phyloP scores from a whole-genome alignment of 1,140 invertebrate genomes.

The Neelides sp. region DNA sequence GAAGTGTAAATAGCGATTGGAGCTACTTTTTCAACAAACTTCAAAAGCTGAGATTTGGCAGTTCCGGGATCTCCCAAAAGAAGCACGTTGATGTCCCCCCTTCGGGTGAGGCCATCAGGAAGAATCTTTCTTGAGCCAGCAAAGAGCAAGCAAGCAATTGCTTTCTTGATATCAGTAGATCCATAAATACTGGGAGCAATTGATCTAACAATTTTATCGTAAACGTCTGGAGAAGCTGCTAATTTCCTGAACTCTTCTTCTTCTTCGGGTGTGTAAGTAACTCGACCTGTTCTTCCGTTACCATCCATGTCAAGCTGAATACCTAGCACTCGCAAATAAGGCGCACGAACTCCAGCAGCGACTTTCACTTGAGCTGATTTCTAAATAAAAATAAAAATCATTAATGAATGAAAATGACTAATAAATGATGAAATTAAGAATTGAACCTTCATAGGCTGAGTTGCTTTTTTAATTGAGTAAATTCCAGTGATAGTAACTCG shows the following conservation, averaged over 20 bases:
- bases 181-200: constrained; percentile 98
- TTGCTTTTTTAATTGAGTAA: constrained; percentile 89
- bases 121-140: constrained; percentile 80
- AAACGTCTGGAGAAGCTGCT: constrained; percentile 70
- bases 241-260: constrained; percentile 82
- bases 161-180: constrained; percentile 88
- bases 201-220: constrained; percentile 76
- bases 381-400: constrained; percentile 34
- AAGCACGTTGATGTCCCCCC: constrained; percentile 95
- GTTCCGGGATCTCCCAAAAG: constrained; percentile 97
- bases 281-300: constrained; percentile 47
- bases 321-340: constrained; percentile 89
- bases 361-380: constrained; percentile 64
- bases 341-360: constrained; percentile 78
- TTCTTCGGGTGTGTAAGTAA: constrained; percentile 59
- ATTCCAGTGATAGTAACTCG: constrained; percentile 86
- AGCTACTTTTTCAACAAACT: constrained; percentile 92
- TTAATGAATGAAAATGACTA: constrained; percentile 13
- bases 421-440: background rate
- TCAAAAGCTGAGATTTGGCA: constrained; percentile 93
- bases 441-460: constrained; percentile 42
- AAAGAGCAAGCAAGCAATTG: constrained; percentile 89
- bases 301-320: constrained; percentile 74
- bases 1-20: constrained; percentile 97
- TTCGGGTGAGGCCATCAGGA: constrained; percentile 84